Evolutionary conservation across 1,140 invertebrate genomes (phyloP).

Genomic region (Listronotus oregonensis): DNA sequence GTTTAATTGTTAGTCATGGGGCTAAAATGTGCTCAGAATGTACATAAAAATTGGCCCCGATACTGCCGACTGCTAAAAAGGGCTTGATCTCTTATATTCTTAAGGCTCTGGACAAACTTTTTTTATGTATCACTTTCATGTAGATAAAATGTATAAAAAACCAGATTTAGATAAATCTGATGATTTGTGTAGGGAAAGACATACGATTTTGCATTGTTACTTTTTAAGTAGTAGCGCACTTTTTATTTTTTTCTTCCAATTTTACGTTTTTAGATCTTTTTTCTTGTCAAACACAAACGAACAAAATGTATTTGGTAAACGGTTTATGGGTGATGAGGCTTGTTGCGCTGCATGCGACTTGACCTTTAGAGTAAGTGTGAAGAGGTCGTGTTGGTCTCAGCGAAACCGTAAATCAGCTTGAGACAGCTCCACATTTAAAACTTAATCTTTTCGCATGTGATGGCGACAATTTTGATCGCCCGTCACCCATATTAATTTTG

Average conservation of each 20-base stretch:
- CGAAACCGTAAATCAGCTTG: too few relatives aligned
- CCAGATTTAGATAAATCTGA: too few relatives aligned
- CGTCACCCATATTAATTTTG: too few relatives aligned
- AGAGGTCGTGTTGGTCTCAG: too few relatives aligned
- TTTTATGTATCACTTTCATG: conserved; percentile 10
- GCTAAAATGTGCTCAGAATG: conserved; percentile 16
- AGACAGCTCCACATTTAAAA: too few relatives aligned
- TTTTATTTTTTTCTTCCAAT: conserved; percentile 4
- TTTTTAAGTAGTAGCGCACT: conserved; percentile 15
- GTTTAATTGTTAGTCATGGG: conserved; percentile 27
- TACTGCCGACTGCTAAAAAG: conserved; percentile 44
- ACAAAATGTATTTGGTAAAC: too few relatives aligned
- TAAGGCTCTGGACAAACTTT: conserved; percentile 28
- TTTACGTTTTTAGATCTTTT: conserved; percentile 11
- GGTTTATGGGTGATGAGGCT: too few relatives aligned
- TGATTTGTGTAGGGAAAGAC: not conserved
- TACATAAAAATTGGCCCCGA: conserved; percentile 31
- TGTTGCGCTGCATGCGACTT: too few relatives aligned
- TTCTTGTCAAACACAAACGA: not conserved
- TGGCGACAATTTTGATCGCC: too few relatives aligned
- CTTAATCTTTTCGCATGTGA: too few relatives aligned
- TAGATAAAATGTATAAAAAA: conserved; percentile 19
- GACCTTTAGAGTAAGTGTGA: too few relatives aligned
- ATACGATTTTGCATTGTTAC: conserved; percentile 31
- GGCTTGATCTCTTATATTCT: conserved; percentile 52